Evolutionary conservation across 1,140 invertebrate species (phyloP).

Genomic region (Drosophila ficusphila): DNA sequence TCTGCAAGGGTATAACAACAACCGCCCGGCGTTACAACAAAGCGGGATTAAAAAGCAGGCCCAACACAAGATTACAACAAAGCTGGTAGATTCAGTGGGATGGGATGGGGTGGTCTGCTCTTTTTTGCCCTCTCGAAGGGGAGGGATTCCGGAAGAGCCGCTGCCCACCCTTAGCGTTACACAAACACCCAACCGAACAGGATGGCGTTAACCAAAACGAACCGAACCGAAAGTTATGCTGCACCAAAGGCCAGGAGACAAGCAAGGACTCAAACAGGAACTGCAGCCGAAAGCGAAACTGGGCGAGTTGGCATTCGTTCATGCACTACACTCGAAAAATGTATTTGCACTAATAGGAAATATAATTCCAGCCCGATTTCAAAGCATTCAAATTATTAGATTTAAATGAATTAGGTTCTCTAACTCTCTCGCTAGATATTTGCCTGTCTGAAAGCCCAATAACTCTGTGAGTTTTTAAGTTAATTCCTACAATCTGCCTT

Average conservation of each 20-base stretch:
- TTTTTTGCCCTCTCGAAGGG: conserved; percentile 4
- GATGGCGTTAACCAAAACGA: neutral
- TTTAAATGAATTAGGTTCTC: too few relatives aligned
- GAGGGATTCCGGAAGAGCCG: neutral
- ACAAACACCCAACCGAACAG: neutral
- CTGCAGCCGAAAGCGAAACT: neutral
- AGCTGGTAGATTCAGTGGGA: neutral
- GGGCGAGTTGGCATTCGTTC: neutral
- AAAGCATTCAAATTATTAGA: too few relatives aligned
- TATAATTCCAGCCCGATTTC: too few relatives aligned
- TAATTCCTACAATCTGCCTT: too few relatives aligned
- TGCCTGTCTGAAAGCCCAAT: too few relatives aligned
- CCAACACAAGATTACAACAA: conserved; percentile 65
- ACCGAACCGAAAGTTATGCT: conserved; percentile 5
- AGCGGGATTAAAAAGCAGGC: conserved; percentile 64
- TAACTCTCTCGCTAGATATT: too few relatives aligned
- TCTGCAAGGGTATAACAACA: too few relatives aligned
- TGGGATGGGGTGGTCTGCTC: conserved; percentile 10
- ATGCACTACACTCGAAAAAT: conserved; percentile 3
- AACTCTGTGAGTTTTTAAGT: too few relatives aligned
- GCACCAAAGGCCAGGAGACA: conserved; percentile 1
- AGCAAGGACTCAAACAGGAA: neutral
- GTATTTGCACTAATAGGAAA: too few relatives aligned
- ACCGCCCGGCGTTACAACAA: conserved; percentile 58
- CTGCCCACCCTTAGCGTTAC: conserved; percentile 32